These are phyloP conservation scores for Liolophura sinensis DNA, from an alignment of 1,140 invertebrate species.

Conservation along the genomic window DNA sequence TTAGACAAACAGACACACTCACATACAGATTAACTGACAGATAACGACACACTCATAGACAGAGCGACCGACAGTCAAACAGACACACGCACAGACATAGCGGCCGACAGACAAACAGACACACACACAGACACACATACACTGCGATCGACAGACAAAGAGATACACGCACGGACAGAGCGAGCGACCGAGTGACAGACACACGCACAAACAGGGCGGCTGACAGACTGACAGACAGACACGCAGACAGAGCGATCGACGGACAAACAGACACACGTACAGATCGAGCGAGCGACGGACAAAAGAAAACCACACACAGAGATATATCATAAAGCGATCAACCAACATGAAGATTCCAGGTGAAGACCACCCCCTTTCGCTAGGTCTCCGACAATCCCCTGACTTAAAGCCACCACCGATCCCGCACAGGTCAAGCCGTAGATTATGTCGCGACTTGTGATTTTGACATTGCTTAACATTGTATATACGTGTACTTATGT, in stretches of 20 bases:
- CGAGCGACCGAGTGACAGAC: slow-evolving; percentile 12
- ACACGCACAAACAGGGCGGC: slow-evolving; percentile 11
- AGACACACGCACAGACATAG: background rate
- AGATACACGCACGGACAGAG: slow-evolving; percentile 8
- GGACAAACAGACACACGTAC: slow-evolving; percentile 13
- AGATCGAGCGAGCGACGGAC: too few relatives aligned
- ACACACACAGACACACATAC: slow-evolving; percentile 3
- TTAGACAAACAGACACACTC: slow-evolving; percentile 16
- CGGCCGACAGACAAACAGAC: slow-evolving; percentile 3
- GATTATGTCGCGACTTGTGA: too few relatives aligned
- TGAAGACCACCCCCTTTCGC: too few relatives aligned
- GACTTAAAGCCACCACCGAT: too few relatives aligned
- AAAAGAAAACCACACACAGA: too few relatives aligned
- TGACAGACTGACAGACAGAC: slow-evolving; percentile 19
- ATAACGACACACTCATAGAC: slow-evolving; percentile 12
- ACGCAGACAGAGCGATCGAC: slow-evolving; percentile 18
- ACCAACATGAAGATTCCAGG: too few relatives aligned
- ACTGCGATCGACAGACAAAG: background rate
- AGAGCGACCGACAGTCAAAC: background rate
- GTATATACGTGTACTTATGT: too few relatives aligned
- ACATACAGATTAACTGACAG: slow-evolving; percentile 25
- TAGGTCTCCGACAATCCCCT: too few relatives aligned
- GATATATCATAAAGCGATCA: too few relatives aligned
- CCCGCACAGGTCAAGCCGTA: too few relatives aligned
- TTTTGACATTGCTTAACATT: too few relatives aligned